Percentiles rank a stretch among this genome's conserved stretches.
Evolutionary conservation across 2,797 vertebrate genomes (phyloP).

Genomic region (Enteromius mattozi): DNA sequence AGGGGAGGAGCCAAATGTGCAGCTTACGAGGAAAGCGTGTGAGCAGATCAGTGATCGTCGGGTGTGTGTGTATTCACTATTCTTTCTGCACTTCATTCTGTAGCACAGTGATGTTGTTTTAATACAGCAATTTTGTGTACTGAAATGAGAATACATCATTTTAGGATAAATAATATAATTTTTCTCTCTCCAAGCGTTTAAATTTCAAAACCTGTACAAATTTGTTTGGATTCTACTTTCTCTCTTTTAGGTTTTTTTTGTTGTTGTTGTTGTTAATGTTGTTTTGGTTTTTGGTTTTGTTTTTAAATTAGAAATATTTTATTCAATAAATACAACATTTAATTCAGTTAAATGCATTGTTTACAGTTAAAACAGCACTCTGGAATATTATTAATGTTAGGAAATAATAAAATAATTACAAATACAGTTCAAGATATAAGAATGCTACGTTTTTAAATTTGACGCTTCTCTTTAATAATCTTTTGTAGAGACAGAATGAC

Average conservation of each 20-base stretch:
- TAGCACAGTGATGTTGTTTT: neutral
- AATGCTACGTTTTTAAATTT: neutral
- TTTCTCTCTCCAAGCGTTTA: neutral
- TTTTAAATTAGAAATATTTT: neutral
- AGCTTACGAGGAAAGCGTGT: conserved; percentile 24
- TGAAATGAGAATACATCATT: neutral
- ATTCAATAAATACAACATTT: neutral
- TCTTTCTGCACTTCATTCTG: neutral
- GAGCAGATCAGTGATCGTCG: conserved; percentile 18
- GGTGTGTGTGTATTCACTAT: neutral
- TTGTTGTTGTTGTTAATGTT: too few relatives aligned
- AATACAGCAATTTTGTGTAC: neutral
- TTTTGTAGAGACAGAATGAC: neutral
- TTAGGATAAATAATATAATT: neutral
- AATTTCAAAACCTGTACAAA: neutral
- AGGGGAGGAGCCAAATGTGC: conserved; percentile 26
- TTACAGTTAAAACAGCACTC: neutral
- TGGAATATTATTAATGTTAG: neutral
- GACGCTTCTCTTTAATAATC: neutral
- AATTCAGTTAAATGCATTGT: neutral
- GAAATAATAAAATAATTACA: neutral
- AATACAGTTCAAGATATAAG: neutral
- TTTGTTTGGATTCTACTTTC: neutral
- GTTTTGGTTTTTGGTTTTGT: too few relatives aligned
- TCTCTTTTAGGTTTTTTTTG: too few relatives aligned